A percentile compares a stretch with the other conserved stretches of the same genome.
Conservation (phyloP, 2,113 vertebrate genomes). For the Neogobius melanostomus region DNA sequence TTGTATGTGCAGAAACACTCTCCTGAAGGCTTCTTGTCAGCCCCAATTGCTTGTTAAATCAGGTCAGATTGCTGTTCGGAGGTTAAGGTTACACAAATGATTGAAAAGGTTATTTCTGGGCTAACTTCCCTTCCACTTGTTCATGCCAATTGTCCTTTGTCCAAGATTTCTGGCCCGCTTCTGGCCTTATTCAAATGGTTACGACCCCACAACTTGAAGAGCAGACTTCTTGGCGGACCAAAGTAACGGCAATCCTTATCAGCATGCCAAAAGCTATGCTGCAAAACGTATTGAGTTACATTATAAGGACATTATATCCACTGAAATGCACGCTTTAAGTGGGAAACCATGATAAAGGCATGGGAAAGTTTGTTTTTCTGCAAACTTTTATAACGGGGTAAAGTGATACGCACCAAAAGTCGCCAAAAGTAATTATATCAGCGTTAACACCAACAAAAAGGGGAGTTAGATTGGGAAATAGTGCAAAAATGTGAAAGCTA, state of each 20-base stretch:
- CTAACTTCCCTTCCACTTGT: conserved; percentile 33
- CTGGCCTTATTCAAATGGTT: conserved; percentile 34
- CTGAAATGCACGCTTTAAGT: conserved; percentile 32
- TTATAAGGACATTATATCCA: conserved; percentile 36
- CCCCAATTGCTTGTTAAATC: conserved; percentile 47
- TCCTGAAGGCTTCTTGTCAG: conserved; percentile 34
- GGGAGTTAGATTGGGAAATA: conserved; percentile 7
- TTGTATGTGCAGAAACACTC: conserved; percentile 26
- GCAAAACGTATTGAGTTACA: conserved; percentile 39
- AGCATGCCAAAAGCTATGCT: conserved; percentile 39
- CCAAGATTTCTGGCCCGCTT: conserved; percentile 50
- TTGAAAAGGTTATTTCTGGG: conserved; percentile 57
- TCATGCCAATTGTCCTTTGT: conserved; percentile 53
- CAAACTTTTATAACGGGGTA: conserved; percentile 20
- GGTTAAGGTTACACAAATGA: conserved; percentile 60
- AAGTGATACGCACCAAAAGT: conserved; percentile 17
- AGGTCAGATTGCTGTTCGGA: conserved; percentile 54
- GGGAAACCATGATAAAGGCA: conserved; percentile 33
- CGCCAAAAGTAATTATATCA: conserved; percentile 42
- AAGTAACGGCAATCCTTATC: conserved; percentile 26
- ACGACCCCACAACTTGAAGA: conserved; percentile 35
- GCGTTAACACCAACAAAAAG: conserved; percentile 35
- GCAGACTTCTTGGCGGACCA: conserved; percentile 24
- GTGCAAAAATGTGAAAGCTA: conserved; percentile 13
- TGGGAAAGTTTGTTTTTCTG: conserved; percentile 31